phyloP scores from a whole-genome alignment of 2,888 invertebrate species.

The Serrognathus titanus region DNA sequence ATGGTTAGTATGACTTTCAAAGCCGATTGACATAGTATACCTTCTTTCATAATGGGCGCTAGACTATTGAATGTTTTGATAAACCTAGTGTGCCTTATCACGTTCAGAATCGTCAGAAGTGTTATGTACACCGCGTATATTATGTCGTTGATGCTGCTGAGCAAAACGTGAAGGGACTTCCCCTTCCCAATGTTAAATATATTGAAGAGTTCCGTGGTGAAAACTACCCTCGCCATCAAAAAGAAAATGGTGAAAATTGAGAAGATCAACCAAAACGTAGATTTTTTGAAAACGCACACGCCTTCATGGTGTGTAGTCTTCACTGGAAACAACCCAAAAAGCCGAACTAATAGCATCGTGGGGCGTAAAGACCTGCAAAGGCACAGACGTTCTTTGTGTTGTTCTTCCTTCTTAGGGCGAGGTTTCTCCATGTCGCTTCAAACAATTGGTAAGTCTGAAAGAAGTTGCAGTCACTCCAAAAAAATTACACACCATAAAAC shows the following conservation, averaged over 20 bases:
- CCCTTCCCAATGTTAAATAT: conserved; percentile 24
- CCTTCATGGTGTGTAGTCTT: conserved; percentile 34
- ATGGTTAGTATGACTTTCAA: conserved; percentile 24
- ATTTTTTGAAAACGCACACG: conserved; percentile 37
- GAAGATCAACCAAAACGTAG: conserved; percentile 36
- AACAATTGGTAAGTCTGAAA: too few relatives aligned
- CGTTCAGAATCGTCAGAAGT: conserved; percentile 31
- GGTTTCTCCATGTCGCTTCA: too few relatives aligned
- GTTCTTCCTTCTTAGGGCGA: too few relatives aligned
- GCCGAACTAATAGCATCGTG: conserved; percentile 29
- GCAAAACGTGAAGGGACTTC: conserved; percentile 37
- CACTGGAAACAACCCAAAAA: conserved; percentile 41
- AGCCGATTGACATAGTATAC: conserved; percentile 39
- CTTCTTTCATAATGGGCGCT: conserved; percentile 32
- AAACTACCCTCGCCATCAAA: conserved; percentile 28
- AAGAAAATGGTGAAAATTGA: conserved; percentile 28
- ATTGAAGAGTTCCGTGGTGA: conserved; percentile 32
- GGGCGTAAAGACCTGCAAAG: conserved; percentile 37
- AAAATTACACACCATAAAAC: too few relatives aligned
- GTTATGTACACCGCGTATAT: conserved; percentile 37
- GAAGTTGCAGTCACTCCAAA: too few relatives aligned
- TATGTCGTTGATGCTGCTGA: conserved; percentile 38
- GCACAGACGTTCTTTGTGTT: conserved; percentile 24
- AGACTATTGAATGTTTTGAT: conserved; percentile 36
- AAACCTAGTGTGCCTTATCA: conserved; percentile 35